Base-by-base conservation (phyloP, 2,797 vertebrate genomes). In the Manis crassicaudata region DNA sequence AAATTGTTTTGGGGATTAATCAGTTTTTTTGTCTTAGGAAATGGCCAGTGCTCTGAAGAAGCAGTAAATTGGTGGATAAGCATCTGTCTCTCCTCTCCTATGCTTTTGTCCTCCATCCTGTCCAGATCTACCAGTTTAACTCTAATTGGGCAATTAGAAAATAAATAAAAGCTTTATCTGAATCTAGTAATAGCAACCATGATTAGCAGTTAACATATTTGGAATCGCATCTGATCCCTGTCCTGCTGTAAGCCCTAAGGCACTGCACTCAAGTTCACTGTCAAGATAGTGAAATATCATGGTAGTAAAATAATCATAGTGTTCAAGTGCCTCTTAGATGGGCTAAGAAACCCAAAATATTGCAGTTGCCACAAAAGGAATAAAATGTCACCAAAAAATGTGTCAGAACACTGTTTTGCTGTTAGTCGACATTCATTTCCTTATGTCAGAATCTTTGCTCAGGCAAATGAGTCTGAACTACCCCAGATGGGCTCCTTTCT, bases 401-500 rank as follows among this genome's bases (percentile, higher is more conserved):
- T 3, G 12, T 35, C 29, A 2, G 17, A 18, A 7, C 29, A 29
- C 6, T 50, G 7, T 40, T 5, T 52, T 75, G n/a, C 18, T 46
- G 0, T 60, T 12, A 63, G 46, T 7, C 50, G 52, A 6, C 43
- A 17, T 75, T 76, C 35, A 8, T 35, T 23, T 29, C 46, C 13
- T 70, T 8, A 5, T 40, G 29, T 54, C 56, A 56, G 35, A 35
- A 20, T 21, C 23, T 40, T 68, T 56, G 12, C 85, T 50, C 20
- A 0, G 29, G 35, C 7, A 20, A 32, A 43, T 13, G 12, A 65
- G 56, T 56, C 27, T 40, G 73, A 1, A 40, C 32, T 82, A 8
- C 27, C 4, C 29, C 18, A 35, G 4, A 56, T 1, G 0, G 10
- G n/a, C 37, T 16, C 0, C 10, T 25, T 13, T 76, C 25, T 23